Conservation (phyloP, 2,113 vertebrate genomes). For the Thamnophis sirtalis region DNA sequence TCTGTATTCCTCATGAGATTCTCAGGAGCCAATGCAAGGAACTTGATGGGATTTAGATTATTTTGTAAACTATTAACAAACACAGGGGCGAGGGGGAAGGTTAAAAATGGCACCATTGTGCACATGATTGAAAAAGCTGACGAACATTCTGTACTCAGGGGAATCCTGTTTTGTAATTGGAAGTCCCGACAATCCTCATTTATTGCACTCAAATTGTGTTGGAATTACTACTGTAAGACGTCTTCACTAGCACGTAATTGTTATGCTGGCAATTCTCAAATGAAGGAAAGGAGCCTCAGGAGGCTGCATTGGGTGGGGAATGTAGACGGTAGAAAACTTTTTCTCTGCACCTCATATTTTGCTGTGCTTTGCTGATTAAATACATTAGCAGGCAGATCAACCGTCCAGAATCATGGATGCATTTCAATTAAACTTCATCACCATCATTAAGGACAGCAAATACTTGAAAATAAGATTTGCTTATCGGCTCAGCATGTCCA, state of each 20-base stretch:
- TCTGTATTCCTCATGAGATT: background rate
- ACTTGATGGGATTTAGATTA: background rate
- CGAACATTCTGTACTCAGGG: background rate
- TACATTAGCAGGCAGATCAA: slow-evolving; percentile 17
- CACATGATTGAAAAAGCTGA: background rate
- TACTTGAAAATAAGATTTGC: background rate
- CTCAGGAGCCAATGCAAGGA: background rate
- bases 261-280: background rate
- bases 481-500: slow-evolving; percentile 27
- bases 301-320: background rate
- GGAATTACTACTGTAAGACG: background rate
- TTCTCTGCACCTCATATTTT: background rate
- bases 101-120: background rate
- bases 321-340: too few relatives aligned
- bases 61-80: background rate
- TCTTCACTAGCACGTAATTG: background rate
- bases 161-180: background rate
- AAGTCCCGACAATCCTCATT: background rate
- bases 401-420: slow-evolving; percentile 33
- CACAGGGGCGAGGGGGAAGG: background rate
- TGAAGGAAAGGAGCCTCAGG: too few relatives aligned
- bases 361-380: background rate
- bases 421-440: slow-evolving; percentile 55
- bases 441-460: slow-evolving; percentile 33
- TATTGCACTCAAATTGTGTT: background rate